Evolutionary conservation across 2,888 invertebrate species (phyloP), one percentile per base, ranked within the genome.

Genomic region (Ornithoptera priamus): DNA sequence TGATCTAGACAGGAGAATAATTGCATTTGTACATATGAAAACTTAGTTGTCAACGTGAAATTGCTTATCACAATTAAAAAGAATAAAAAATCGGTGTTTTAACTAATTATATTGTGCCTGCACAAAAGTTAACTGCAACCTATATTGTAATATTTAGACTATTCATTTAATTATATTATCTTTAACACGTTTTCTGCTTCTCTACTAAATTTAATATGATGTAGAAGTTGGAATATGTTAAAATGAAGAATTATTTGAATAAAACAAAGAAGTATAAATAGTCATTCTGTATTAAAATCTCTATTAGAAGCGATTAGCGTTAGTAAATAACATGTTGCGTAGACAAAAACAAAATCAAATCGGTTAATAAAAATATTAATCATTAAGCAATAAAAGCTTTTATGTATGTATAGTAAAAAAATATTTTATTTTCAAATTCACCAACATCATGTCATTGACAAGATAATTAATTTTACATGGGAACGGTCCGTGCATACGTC

Each of bases 251-350:
- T 53, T 18, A 53, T 60, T 60, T 24, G 65, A 70, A 70, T 70
- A 66, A 70, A 70, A 66, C 69, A 62, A 69, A 65, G 30, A 17
- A 56, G 66, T 20, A 46, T 61, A 58, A 10, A 66, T 66, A 59
- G 66, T 36, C 58, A 66, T 62, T 70, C 69, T 70, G 65, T 70
- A 70, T 66, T 70, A 59, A 70, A 65, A 66, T 62, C 58, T 69
- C 65, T 53, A 66, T 65, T 62, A 22, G 62, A 69, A 69, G 65
- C 69, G 30, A 57, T 69, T 65, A 62, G 65, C 61, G 64, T 69
- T 66, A 70, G 66, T 70, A 66, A 62, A 65, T 58, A 63, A 56
- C 67, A 67, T 67, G 22, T n/a, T 65, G 12, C 66, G 59, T 70
- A 65, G 46, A 67, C 42, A 22, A 42, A 58, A 17, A 18, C 15